phyloP scores from a whole-genome alignment of 1,140 invertebrate genomes.

The Rhyzopertha dominica region DNA sequence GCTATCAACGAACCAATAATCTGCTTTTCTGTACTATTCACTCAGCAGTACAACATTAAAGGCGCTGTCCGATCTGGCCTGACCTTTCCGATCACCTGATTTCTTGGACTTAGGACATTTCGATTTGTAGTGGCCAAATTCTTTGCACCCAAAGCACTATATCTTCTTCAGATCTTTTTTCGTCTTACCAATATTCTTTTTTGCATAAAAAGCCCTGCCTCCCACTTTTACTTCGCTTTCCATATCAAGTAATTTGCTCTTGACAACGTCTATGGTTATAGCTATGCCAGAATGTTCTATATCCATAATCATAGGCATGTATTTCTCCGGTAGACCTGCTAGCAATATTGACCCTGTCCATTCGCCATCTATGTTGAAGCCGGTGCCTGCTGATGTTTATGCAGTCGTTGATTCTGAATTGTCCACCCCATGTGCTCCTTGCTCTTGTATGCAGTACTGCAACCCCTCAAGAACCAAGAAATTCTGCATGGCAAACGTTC shows the following conservation, averaged over 20 bases:
- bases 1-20: neutral
- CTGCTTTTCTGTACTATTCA: conserved; percentile 15
- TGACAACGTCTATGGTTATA: conserved; percentile 39
- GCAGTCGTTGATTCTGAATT: too few relatives aligned
- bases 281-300: conserved; percentile 37
- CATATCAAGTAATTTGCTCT: conserved; percentile 41
- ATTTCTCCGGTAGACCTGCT: conserved; percentile 39
- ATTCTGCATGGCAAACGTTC: too few relatives aligned
- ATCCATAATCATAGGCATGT: conserved; percentile 44
- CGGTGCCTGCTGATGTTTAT: conserved; percentile 25
- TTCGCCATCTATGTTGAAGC: conserved; percentile 38
- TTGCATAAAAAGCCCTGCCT: neutral
- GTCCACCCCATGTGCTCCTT: too few relatives aligned
- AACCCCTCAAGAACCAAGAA: too few relatives aligned
- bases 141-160: conserved; percentile 29
- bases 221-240: conserved; percentile 13
- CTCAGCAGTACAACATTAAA: conserved; percentile 21
- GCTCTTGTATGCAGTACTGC: too few relatives aligned
- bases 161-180: conserved; percentile 22
- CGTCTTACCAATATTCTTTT: too few relatives aligned
- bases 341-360: conserved; percentile 40
- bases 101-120: conserved; percentile 18
- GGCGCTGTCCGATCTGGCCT: conserved; percentile 23
- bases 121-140: conserved; percentile 28
- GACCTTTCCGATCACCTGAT: conserved; percentile 15